Evolutionary conservation across 2,888 invertebrate species (phyloP).

Genomic region (Anticlea derivata): DNA sequence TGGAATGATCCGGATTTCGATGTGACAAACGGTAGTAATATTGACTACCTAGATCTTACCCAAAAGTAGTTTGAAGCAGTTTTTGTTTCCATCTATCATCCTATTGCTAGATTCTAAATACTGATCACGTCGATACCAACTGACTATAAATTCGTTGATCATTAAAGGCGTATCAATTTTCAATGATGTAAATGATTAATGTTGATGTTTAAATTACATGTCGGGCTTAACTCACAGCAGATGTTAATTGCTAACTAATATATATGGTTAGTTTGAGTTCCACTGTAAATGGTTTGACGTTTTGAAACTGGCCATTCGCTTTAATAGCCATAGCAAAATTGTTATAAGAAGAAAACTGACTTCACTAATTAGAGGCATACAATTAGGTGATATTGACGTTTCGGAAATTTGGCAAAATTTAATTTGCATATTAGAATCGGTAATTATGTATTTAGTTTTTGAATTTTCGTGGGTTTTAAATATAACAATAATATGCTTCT

Average conservation of each 20-base stretch:
- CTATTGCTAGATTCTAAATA: constrained; percentile 25
- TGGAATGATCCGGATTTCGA: constrained; percentile 36
- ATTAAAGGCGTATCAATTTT: constrained; percentile 44
- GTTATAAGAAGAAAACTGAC: background rate
- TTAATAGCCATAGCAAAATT: background rate
- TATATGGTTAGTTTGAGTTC: constrained; percentile 10
- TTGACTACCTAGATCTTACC: constrained; percentile 29
- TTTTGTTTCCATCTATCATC: constrained; percentile 18
- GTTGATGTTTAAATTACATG: constrained; percentile 31
- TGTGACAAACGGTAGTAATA: constrained; percentile 28
- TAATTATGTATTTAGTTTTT: no score
- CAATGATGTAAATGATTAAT: constrained; percentile 42
- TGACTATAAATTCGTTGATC: constrained; percentile 51
- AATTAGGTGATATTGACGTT: no score
- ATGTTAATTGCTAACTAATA: constrained; percentile 23
- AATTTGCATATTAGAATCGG: no score
- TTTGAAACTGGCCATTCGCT: background rate
- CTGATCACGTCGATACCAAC: constrained; percentile 40
- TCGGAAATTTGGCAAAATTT: no score
- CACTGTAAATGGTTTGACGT: constrained; percentile 3
- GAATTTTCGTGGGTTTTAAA: no score
- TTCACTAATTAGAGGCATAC: no score
- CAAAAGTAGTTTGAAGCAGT: constrained; percentile 28
- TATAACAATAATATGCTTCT: constrained; percentile 9
- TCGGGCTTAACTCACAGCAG: constrained; percentile 12